These are phyloP conservation scores for Panagrolaimus sp. DNA, from an alignment of 1,140 invertebrate genomes.

Conservation along the genomic window DNA sequence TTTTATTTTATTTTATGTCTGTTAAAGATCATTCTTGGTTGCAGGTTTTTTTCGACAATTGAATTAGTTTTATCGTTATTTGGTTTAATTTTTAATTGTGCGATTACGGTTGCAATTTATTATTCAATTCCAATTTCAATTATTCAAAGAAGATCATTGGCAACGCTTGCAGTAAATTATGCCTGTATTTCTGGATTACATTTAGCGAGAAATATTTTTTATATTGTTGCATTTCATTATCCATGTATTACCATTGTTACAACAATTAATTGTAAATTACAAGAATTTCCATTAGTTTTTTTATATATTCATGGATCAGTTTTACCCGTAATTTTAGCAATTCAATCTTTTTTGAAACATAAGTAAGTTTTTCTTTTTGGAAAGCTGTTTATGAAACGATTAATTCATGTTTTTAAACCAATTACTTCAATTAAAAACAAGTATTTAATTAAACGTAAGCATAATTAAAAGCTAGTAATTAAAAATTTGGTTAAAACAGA, in stretches of 20 bases:
- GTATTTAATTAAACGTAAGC: no score
- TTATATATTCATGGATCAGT: constrained; percentile 27
- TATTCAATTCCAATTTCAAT: constrained; percentile 22
- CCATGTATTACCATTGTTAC: constrained; percentile 33
- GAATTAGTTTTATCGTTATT: constrained; percentile 6
- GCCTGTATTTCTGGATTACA: constrained; percentile 28
- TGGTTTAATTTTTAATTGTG: constrained; percentile 24
- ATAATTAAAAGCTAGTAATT: no score
- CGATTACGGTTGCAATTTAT: constrained; percentile 13
- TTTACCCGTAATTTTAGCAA: constrained; percentile 19
- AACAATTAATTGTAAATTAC: constrained; percentile 30
- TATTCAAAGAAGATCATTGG: constrained; percentile 24
- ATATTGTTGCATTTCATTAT: constrained; percentile 23
- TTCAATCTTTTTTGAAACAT: constrained; percentile 23
- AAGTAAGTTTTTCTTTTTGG: constrained; percentile 28
- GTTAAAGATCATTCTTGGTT: no score
- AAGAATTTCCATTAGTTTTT: constrained; percentile 35
- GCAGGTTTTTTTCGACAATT: constrained; percentile 7
- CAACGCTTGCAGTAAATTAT: constrained; percentile 30
- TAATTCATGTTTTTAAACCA: no score
- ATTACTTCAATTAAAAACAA: no score
- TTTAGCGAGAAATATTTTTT: constrained; percentile 27
- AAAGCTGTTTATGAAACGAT: no score
- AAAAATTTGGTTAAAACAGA: no score
- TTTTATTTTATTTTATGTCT: no score